A percentile compares a stretch with the other conserved stretches of the same genome.
These are phyloP conservation scores for Cephus sareptanus DNA, from an alignment of 2,888 invertebrate genomes.

Conservation along the genomic window DNA sequence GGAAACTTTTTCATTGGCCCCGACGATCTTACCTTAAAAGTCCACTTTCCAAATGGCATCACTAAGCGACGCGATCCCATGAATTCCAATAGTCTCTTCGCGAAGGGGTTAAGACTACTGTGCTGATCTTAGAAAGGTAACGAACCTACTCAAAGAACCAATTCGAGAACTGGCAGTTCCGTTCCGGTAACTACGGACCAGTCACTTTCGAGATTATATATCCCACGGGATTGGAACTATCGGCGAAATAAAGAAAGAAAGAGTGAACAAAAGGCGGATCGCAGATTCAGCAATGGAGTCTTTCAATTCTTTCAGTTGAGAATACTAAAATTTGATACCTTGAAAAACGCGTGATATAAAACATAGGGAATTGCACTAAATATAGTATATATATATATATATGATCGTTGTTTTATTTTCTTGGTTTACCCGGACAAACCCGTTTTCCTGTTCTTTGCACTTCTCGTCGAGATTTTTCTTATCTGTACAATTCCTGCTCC, in stretches of 20 bases:
- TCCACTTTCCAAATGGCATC: not conserved
- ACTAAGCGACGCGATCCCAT: not conserved
- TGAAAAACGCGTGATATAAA: not conserved
- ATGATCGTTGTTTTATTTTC: not conserved
- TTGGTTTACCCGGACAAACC: not conserved
- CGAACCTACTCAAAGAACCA: not conserved
- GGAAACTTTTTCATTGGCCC: not conserved
- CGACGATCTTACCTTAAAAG: not conserved
- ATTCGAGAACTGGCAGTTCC: not conserved
- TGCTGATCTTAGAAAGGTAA: not conserved
- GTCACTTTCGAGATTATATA: not conserved
- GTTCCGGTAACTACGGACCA: not conserved
- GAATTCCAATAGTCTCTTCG: not conserved
- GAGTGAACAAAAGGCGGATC: not conserved
- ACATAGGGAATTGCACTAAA: no score
- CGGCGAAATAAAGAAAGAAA: not conserved
- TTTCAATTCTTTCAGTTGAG: not conserved
- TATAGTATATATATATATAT: no score
- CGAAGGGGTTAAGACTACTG: not conserved
- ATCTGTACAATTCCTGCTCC: not conserved
- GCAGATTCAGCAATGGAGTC: not conserved
- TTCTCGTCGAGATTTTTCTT: not conserved
- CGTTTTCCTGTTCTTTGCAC: not conserved
- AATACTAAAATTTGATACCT: not conserved
- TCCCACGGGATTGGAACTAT: not conserved